These are phyloP conservation scores for Leptarthrus brevirostris DNA, from an alignment of 2,888 invertebrate genomes.

Conservation along the genomic window DNA sequence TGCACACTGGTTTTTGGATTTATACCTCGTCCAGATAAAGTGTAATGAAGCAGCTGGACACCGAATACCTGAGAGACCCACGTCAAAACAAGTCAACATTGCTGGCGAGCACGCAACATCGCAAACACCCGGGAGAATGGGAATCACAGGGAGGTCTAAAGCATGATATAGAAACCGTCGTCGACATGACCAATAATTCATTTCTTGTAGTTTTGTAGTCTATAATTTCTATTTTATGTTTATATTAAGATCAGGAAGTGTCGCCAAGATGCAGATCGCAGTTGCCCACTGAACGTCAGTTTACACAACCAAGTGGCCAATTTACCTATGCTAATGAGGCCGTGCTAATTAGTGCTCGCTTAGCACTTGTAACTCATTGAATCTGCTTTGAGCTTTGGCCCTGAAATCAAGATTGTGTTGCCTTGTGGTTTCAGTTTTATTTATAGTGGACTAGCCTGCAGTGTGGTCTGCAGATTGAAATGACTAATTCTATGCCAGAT, in stretches of 20 bases:
- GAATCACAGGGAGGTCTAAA: not conserved
- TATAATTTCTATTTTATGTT: no score
- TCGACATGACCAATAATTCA: conserved; percentile 3
- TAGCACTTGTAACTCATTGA: conserved; percentile 23
- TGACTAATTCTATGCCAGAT: no score
- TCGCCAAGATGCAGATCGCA: conserved; percentile 22
- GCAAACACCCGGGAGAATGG: no score
- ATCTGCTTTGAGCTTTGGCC: not conserved
- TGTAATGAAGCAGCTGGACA: not conserved
- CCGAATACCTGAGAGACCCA: not conserved
- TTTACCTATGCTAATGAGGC: conserved; percentile 22
- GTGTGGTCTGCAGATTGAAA: no score
- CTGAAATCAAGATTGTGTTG: not conserved
- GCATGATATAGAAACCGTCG: not conserved
- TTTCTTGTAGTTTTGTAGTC: no score
- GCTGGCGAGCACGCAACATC: conserved; percentile 12
- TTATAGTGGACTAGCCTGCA: no score
- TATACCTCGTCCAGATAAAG: not conserved
- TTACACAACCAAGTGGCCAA: no score
- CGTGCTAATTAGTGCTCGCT: conserved; percentile 11
- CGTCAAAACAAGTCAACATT: conserved; percentile 33
- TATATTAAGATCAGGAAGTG: no score
- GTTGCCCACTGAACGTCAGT: no score
- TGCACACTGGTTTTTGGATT: not conserved
- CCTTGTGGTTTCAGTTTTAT: no score